Evolutionary conservation across 2,113 vertebrate genomes (phyloP), one percentile per base, ranked within the genome.

Genomic region (Limanda limanda): DNA sequence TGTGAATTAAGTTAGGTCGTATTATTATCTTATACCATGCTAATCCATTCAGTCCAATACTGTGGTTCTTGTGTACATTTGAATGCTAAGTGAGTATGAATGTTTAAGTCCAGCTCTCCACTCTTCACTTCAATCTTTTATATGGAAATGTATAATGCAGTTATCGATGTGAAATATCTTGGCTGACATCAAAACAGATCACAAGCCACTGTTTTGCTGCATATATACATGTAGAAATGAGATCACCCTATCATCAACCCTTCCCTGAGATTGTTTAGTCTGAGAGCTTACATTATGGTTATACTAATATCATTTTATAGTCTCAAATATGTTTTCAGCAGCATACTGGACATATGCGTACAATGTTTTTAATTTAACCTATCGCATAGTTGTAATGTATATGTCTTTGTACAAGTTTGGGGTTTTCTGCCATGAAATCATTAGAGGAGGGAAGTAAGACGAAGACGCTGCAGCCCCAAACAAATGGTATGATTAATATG

Each of bases 101-200:
- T 31, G 27, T 31, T 31, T 31, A 5, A 31, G 27, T 31, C 27
- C 27, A 31, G 5, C 27, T 31, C 27, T 5, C 27, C 27, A 31
- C 27, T 31, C 27, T 5, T 31, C 27, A 31, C 27, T 31, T 6
- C 5, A 31, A 31, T 31, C 25, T 71, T 76, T 54, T 69, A 51
- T 63, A 72, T 74, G 69, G 71, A 42, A 62, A 82, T 76, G 42
- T 75, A 74, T 71, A 86, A 88, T 75, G 68, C 58, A 66, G 65
- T 81, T 82, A 82, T 59, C 67, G 73, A 72, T 74, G 73, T 45
- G 40, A 85, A 82, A 77, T 84, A 69, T 79, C 31, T 71, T 81
- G 74, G 68, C 61, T 81, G 81, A 76, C 52, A 73, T 68, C 62
- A 72, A 81, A 74, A 80, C 57, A 61, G 64, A 82, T 60, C 64